Evolutionary conservation across 2,797 vertebrate genomes (phyloP), one percentile per base, ranked within the genome.

Genomic region (Octomys mimax): DNA sequence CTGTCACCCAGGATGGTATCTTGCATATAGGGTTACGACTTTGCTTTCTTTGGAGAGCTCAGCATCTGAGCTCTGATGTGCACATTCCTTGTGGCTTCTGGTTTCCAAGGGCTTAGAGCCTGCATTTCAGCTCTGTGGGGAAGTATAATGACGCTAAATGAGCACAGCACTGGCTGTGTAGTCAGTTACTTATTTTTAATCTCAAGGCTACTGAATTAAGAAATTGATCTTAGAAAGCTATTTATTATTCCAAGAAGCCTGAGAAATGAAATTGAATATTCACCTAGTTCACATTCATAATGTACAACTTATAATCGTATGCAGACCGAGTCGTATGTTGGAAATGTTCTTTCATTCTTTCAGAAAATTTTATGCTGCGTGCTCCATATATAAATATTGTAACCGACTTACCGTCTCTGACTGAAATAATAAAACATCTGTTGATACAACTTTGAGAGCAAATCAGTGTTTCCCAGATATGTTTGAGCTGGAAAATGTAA

Each of bases 141-240:
- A 97, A 92, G 12, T 87, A 36, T 57, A 82, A 96, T 93, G 77
- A 24, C 46, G 70, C 84, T 95, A 95, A 71, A 92, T 46, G 68
- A 62, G 93, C 81, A 46, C 83, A 95, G 52, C 57, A n/a, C 54
- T 92, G 62, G 96, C 57, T 95, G 71, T 77, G 94, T 98, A 97
- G 98, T 96, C 96, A 96, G 94, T 97, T 61, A 78, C n/a, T 92
- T 68, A 86, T 87, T 92, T 96, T 96, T 92, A 98, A 92, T 96
- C 4, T 92, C 89, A 91, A 87, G 46, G 61, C 93, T 96, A 31
- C 92, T 93, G 49, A 96, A 94, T 92, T 91, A 90, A 70, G 95
- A 88, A 96, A 95, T 96, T 94, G 75, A 57, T 94, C 77, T 88
- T 95, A 95, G 85, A 96, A 97, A 93, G 28, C 5, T 75, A 8